These are phyloP conservation scores for Dascyllus trimaculatus DNA, from an alignment of 2,113 vertebrate genomes.

Conservation along the genomic window DNA sequence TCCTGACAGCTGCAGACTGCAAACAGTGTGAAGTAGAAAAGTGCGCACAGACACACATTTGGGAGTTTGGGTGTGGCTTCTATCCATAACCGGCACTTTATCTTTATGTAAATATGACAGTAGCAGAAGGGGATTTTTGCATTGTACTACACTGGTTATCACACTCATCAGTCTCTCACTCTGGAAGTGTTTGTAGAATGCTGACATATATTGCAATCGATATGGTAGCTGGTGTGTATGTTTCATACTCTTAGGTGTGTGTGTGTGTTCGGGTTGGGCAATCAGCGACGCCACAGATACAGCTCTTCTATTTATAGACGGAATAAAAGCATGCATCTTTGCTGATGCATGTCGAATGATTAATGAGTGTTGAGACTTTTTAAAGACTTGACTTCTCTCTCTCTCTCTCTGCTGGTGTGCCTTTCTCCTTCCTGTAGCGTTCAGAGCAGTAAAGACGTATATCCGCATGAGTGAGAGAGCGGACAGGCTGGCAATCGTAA, in stretches of 20 bases:
- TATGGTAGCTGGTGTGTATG: constrained; percentile 1
- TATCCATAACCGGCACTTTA: constrained; percentile 27
- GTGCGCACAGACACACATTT: constrained; percentile 22
- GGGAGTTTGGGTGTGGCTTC: constrained; percentile 29
- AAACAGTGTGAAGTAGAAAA: constrained; percentile 55
- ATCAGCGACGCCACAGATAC: constrained; percentile 22
- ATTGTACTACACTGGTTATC: background rate
- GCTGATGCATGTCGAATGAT: constrained; percentile 52
- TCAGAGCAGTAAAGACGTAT: background rate
- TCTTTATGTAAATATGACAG: constrained; percentile 62
- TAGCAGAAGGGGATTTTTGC: constrained; percentile 44
- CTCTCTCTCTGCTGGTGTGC: background rate
- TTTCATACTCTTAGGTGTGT: constrained; percentile 2
- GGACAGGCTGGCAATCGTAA: constrained; percentile 34
- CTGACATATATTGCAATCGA: background rate
- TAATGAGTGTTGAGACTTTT: constrained; percentile 21
- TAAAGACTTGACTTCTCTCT: background rate
- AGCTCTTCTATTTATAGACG: constrained; percentile 52
- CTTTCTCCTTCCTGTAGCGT: background rate
- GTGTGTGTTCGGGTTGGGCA: background rate
- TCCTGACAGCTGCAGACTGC: constrained; percentile 47
- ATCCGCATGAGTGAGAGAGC: constrained; percentile 12
- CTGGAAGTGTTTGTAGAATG: background rate
- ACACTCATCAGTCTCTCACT: background rate
- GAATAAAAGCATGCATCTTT: constrained; percentile 59